These are phyloP conservation scores for Taphrorychus bicolor DNA, from an alignment of 2,888 invertebrate genomes.

Conservation along the genomic window DNA sequence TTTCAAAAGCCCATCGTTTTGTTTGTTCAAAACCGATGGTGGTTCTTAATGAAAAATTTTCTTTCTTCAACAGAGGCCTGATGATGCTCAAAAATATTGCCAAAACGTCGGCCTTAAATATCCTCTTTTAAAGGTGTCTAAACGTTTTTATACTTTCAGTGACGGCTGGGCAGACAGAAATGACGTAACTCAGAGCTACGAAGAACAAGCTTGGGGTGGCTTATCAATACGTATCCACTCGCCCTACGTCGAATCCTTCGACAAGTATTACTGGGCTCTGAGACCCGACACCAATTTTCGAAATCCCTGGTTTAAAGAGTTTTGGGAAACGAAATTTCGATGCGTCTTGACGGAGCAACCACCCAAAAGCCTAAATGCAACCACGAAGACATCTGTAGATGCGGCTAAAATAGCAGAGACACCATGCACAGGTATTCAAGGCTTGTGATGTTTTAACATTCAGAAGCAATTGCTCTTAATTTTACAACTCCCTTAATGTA, in stretches of 20 bases:
- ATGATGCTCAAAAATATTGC: no score
- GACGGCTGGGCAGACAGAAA: slow-evolving; percentile 80
- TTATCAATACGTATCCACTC: slow-evolving; percentile 79
- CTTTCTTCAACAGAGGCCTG: no score
- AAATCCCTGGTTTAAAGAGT: slow-evolving; percentile 80
- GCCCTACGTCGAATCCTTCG: slow-evolving; percentile 70
- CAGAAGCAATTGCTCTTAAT: background rate
- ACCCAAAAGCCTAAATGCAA: background rate
- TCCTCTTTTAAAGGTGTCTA: background rate
- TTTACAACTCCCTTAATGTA: background rate
- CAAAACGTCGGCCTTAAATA: no score
- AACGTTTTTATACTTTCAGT: slow-evolving; percentile 55
- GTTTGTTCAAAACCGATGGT: no score
- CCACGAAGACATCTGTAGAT: no score
- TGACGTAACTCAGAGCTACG: slow-evolving; percentile 74
- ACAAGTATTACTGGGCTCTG: slow-evolving; percentile 72
- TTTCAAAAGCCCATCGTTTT: no score
- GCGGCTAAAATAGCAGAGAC: no score
- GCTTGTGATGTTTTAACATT: background rate
- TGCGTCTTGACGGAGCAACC: slow-evolving; percentile 59
- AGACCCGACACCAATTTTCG: slow-evolving; percentile 69
- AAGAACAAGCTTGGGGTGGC: slow-evolving; percentile 72
- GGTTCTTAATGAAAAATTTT: no score
- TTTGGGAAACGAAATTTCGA: slow-evolving; percentile 77
- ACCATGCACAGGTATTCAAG: slow-evolving; percentile 27